Evolutionary conservation across 2,888 invertebrate genomes (phyloP).

Genomic region (Nomada fabriciana): DNA sequence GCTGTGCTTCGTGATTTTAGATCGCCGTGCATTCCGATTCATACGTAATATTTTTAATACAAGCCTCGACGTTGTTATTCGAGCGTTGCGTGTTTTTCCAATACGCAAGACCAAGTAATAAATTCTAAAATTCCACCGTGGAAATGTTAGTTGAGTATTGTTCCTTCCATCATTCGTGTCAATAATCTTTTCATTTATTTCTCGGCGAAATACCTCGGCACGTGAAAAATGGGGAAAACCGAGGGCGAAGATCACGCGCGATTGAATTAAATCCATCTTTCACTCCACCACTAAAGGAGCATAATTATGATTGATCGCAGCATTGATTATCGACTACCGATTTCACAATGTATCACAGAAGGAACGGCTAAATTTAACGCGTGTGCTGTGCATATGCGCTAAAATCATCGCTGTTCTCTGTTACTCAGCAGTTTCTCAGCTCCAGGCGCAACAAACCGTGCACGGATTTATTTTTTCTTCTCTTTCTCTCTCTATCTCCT

Average conservation of each 20-base stretch:
- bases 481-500: not conserved
- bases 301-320: conserved; percentile 35
- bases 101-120: too few relatives aligned
- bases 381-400: not conserved
- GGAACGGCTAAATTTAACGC: conserved; percentile 9
- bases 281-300: conserved; percentile 11
- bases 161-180: too few relatives aligned
- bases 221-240: not conserved
- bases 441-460: conserved; percentile 11
- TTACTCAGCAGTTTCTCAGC: conserved; percentile 25
- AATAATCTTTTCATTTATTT: too few relatives aligned
- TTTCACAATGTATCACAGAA: conserved; percentile 24
- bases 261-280: conserved; percentile 11
- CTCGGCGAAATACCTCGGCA: too few relatives aligned
- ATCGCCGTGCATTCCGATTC: too few relatives aligned
- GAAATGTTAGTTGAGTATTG: too few relatives aligned
- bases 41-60: too few relatives aligned
- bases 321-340: conserved; percentile 33
- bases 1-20: too few relatives aligned
- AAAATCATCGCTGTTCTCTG: conserved; percentile 5
- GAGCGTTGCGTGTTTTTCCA: too few relatives aligned
- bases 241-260: not conserved
- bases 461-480: not conserved
- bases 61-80: too few relatives aligned
- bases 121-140: too few relatives aligned